Evolutionary conservation across 2,888 invertebrate genomes (phyloP).

Genomic region (Leptinotarsa tumamoca): DNA sequence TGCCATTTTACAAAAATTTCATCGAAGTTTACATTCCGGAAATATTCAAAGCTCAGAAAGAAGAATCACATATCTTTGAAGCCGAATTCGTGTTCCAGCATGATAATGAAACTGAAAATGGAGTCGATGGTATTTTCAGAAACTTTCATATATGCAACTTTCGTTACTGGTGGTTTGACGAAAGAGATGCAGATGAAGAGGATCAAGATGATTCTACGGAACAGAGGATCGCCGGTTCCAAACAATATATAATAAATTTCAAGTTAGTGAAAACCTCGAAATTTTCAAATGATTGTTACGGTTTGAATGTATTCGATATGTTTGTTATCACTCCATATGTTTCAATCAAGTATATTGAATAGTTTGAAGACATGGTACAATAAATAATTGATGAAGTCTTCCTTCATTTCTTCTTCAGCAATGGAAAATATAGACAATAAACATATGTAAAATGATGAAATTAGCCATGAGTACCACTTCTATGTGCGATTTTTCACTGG

Average conservation of each 20-base stretch:
- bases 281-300: background rate
- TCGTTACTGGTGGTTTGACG: too few relatives aligned
- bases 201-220: too few relatives aligned
- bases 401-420: too few relatives aligned
- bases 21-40: background rate
- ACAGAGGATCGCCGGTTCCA: too few relatives aligned
- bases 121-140: too few relatives aligned
- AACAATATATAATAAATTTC: background rate
- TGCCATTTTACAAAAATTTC: background rate
- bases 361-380: background rate
- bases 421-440: too few relatives aligned
- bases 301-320: background rate
- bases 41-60: background rate
- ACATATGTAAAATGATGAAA: too few relatives aligned
- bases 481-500: too few relatives aligned
- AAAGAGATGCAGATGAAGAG: too few relatives aligned
- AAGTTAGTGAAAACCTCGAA: background rate
- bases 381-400: too few relatives aligned
- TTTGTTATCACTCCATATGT: background rate
- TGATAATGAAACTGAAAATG: background rate
- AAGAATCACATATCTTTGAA: background rate
- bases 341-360: background rate
- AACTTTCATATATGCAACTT: too few relatives aligned
- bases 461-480: too few relatives aligned
- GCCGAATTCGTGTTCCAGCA: background rate